These are phyloP conservation scores for Drosophila quinaria DNA, from an alignment of 2,888 invertebrate species.

Conservation along the genomic window DNA sequence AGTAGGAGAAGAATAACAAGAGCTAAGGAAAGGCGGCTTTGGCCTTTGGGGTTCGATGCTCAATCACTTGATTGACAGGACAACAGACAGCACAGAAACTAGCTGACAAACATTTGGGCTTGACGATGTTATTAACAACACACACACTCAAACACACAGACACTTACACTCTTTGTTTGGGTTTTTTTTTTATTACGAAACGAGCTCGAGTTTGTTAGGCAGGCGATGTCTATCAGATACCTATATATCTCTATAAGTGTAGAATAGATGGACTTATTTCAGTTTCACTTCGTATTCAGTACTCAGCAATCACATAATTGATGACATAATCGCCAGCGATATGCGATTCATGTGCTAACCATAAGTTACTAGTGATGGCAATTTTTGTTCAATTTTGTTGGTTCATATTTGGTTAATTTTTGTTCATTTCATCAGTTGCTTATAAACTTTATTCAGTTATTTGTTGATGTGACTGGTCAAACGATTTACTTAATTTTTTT, in stretches of 20 bases:
- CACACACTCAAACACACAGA: slow-evolving; percentile 16
- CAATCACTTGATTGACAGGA: slow-evolving; percentile 75
- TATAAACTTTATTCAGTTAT: neutral
- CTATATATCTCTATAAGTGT: slow-evolving; percentile 3
- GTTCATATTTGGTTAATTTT: neutral
- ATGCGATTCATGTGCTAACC: slow-evolving; percentile 40
- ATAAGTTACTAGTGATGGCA: slow-evolving; percentile 23
- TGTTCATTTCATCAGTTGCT: rapidly evolving
- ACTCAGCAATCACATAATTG: slow-evolving; percentile 25
- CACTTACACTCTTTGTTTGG: slow-evolving; percentile 16
- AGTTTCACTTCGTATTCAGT: slow-evolving; percentile 8
- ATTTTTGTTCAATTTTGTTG: neutral
- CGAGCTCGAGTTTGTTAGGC: slow-evolving; percentile 27
- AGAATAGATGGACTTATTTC: neutral
- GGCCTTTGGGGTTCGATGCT: slow-evolving; percentile 46
- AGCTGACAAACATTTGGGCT: slow-evolving; percentile 51
- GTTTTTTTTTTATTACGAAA: slow-evolving; percentile 41
- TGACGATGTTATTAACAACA: slow-evolving; percentile 57
- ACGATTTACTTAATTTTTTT: neutral
- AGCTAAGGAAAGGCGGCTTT: neutral
- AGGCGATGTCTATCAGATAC: slow-evolving; percentile 4
- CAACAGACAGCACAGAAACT: slow-evolving; percentile 49
- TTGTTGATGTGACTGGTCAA: neutral
- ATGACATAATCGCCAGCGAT: slow-evolving; percentile 45
- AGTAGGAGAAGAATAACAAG: neutral